A percentile compares a stretch with the other conserved stretches of the same genome.
Evolutionary conservation across 2,113 vertebrate genomes (phyloP).

Genomic region (Salvelinus alpinus): DNA sequence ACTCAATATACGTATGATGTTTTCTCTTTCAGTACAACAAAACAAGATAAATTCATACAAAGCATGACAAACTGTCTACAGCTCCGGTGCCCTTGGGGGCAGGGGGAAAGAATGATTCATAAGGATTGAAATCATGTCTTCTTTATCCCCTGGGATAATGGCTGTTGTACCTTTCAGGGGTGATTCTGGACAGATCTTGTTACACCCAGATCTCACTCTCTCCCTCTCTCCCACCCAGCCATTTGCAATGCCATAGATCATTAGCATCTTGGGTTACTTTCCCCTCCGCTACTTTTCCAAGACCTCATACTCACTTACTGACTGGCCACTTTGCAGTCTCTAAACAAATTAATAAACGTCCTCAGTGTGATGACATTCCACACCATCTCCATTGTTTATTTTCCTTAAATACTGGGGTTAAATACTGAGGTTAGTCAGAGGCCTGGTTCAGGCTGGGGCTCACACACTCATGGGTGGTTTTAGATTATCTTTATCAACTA

Average conservation of each 20-base stretch:
- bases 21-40: constrained; percentile 69
- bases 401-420: neutral
- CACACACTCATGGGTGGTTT: neutral
- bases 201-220: constrained; percentile 35
- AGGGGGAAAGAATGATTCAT: constrained; percentile 50
- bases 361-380: constrained; percentile 9
- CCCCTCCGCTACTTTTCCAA: neutral
- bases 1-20: constrained; percentile 1
- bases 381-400: constrained; percentile 6
- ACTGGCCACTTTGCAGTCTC: neutral
- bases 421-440: neutral
- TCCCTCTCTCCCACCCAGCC: constrained; percentile 38
- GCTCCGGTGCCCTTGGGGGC: constrained; percentile 47
- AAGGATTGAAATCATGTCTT: constrained; percentile 58
- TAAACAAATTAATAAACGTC: neutral
- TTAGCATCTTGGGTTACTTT: constrained; percentile 16
- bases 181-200: constrained; percentile 63
- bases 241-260: constrained; percentile 7
- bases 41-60: constrained; percentile 64
- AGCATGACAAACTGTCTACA: constrained; percentile 64
- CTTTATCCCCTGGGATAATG: constrained; percentile 51
- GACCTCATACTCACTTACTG: neutral
- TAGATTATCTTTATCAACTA: neutral
- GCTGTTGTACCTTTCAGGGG: constrained; percentile 67
- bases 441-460: neutral